These are phyloP conservation scores for Crotalus adamanteus DNA, from an alignment of 2,797 vertebrate species.

Conservation along the genomic window DNA sequence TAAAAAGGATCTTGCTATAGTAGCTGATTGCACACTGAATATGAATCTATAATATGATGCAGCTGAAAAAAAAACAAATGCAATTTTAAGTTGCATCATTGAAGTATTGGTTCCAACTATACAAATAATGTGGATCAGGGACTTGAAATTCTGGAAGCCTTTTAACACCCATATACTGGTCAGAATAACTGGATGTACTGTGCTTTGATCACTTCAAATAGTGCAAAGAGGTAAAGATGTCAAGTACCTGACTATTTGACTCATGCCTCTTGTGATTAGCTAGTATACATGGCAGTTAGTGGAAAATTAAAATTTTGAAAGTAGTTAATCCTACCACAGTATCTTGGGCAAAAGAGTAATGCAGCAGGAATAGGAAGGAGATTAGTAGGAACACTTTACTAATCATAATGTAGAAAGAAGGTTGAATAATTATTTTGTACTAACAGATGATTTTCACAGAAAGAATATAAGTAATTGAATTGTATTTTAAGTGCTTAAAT, in stretches of 20 bases:
- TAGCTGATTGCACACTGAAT: neutral
- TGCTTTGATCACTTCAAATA: neutral
- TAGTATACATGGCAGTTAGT: neutral
- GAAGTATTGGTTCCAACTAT: neutral
- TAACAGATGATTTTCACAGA: neutral
- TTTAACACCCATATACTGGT: neutral
- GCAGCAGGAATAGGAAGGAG: neutral
- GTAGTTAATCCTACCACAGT: neutral
- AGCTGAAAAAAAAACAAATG: neutral
- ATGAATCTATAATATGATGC: neutral
- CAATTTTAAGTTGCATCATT: neutral
- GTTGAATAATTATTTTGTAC: neutral
- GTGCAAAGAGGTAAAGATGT: neutral
- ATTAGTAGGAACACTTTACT: neutral
- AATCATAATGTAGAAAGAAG: neutral
- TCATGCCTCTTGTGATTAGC: neutral
- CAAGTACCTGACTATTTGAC: neutral
- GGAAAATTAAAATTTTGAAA: neutral
- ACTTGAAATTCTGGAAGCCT: neutral
- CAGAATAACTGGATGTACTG: constrained; percentile 1
- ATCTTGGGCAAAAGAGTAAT: neutral
- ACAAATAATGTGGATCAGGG: neutral
- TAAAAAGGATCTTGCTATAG: neutral
- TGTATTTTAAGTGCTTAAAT: neutral
- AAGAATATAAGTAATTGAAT: neutral